Conservation (phyloP, 2,797 vertebrate species). For the Pseudocheirus occidentalis region DNA sequence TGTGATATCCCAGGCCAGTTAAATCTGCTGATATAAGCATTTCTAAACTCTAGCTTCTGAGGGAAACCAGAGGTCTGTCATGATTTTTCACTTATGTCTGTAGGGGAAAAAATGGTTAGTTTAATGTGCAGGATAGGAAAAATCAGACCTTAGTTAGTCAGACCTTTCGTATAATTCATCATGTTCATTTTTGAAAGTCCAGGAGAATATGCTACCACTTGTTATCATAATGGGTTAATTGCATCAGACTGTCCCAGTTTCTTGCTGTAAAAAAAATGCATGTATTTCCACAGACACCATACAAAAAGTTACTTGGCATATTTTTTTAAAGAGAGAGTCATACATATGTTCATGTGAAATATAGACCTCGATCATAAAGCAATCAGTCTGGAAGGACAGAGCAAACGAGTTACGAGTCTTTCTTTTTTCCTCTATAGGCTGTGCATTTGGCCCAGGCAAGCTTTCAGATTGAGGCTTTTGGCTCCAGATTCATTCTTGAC, state of each 20-base stretch:
- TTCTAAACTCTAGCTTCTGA: slow-evolving; percentile 56
- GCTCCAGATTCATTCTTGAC: slow-evolving; percentile 95
- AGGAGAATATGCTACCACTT: slow-evolving; percentile 54
- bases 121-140: slow-evolving; percentile 46
- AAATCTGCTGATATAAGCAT: slow-evolving; percentile 48
- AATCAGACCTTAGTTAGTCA: slow-evolving; percentile 69
- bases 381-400: slow-evolving; percentile 41
- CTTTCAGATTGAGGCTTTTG: slow-evolving; percentile 98
- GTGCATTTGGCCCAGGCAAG: slow-evolving; percentile 96
- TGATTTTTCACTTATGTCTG: slow-evolving; percentile 66
- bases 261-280: slow-evolving; percentile 31
- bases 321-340: neutral
- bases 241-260: slow-evolving; percentile 48
- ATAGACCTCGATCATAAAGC: slow-evolving; percentile 57
- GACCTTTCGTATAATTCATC: slow-evolving; percentile 66
- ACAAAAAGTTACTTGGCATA: neutral
- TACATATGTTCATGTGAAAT: neutral
- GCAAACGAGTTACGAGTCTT: slow-evolving; percentile 60
- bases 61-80: slow-evolving; percentile 38
- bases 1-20: neutral
- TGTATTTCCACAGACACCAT: slow-evolving; percentile 23
- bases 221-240: slow-evolving; percentile 50
- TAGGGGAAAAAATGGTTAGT: slow-evolving; percentile 54
- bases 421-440: slow-evolving; percentile 85
- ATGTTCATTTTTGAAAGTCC: slow-evolving; percentile 47